phyloP scores from a whole-genome alignment of 2,113 vertebrate genomes.

The Chiloscyllium plagiosum region DNA sequence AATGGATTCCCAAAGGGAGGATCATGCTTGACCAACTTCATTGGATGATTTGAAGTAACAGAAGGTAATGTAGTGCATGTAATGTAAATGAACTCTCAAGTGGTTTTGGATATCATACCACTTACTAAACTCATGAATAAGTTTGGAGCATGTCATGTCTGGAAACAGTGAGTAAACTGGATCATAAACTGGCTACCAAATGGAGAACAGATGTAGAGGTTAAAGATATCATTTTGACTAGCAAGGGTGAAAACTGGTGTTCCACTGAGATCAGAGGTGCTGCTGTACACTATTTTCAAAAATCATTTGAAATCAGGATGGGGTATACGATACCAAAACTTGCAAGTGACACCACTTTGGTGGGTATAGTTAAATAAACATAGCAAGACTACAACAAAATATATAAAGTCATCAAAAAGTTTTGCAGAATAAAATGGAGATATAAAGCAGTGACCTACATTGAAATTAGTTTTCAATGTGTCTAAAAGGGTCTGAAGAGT shows the following conservation, averaged over 20 bases:
- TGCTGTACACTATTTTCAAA: background rate
- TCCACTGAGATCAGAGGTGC: background rate
- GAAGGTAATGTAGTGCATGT: background rate
- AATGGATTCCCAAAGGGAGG: background rate
- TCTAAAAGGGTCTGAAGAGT: too few species aligned
- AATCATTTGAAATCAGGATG: background rate
- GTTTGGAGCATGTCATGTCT: background rate
- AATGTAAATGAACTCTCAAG: background rate
- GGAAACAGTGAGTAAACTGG: background rate
- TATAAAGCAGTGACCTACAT: too few species aligned
- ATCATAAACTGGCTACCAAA: background rate
- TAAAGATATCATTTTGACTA: background rate
- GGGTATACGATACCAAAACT: background rate
- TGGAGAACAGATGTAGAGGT: too few species aligned
- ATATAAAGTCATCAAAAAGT: background rate
- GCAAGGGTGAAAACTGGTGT: background rate
- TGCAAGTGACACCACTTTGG: background rate
- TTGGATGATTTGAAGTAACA: background rate
- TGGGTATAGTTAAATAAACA: background rate
- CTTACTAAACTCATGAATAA: background rate
- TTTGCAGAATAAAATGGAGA: background rate
- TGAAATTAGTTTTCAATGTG: too few species aligned
- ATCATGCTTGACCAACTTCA: background rate
- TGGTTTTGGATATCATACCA: background rate
- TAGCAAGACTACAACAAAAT: background rate